Evolutionary conservation across 2,113 vertebrate species (phyloP).

Genomic region (Monopterus albus): DNA sequence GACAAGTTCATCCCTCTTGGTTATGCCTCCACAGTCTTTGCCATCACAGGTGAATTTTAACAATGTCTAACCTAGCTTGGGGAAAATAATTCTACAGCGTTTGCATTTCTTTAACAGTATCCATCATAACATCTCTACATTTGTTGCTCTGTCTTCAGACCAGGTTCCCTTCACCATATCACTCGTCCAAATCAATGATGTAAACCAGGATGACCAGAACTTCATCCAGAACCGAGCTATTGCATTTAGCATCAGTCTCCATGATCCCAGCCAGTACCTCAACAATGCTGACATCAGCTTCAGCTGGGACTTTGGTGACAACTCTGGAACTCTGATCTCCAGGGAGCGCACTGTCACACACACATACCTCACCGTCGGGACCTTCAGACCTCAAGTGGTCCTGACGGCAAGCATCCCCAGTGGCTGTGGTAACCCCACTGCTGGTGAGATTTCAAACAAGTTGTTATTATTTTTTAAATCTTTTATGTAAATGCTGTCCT

Average conservation of each 20-base stretch:
- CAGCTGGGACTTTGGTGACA: constrained; percentile 95
- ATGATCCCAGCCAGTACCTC: constrained; percentile 93
- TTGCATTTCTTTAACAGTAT: not conserved
- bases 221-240: constrained; percentile 92
- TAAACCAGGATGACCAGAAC: constrained; percentile 79
- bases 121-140: not conserved
- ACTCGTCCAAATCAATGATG: constrained; percentile 84
- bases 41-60: constrained; percentile 85
- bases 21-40: constrained; percentile 84
- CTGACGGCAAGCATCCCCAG: constrained; percentile 91
- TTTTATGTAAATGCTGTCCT: not conserved
- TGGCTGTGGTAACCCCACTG: constrained; percentile 78
- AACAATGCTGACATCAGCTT: constrained; percentile 87
- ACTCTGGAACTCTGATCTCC: constrained; percentile 90
- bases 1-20: constrained; percentile 90
- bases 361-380: constrained; percentile 85
- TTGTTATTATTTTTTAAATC: no score
- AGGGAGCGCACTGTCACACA: constrained; percentile 86
- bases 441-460: constrained; percentile 70
- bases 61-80: not conserved
- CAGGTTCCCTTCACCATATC: constrained; percentile 90
- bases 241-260: constrained; percentile 86
- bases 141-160: constrained; percentile 77
- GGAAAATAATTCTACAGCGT: not conserved
- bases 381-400: constrained; percentile 86